A percentile compares a stretch with the other conserved stretches of the same genome.
Conservation (phyloP, 2,888 invertebrate genomes). For the Watsonalla cultraria region DNA sequence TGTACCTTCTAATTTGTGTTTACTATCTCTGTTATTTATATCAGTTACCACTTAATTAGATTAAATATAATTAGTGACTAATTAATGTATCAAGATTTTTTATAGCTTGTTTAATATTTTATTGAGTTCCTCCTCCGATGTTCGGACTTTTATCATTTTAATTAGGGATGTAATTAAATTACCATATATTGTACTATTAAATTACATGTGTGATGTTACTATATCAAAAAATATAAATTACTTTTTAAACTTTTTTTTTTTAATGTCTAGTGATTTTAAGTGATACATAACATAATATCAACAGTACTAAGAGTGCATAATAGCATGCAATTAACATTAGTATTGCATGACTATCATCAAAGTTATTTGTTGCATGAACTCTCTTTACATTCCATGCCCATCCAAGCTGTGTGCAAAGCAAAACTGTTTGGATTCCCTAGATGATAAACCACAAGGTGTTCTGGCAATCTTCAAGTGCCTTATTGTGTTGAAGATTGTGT, state of each 20-base stretch:
- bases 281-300: background rate
- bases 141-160: too few species aligned
- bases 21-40: slow-evolving; percentile 6
- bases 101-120: too few species aligned
- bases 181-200: too few species aligned
- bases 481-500: background rate
- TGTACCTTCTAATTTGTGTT: slow-evolving; percentile 12
- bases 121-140: too few species aligned
- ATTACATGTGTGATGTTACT: too few species aligned
- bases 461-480: background rate
- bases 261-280: too few species aligned
- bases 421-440: background rate
- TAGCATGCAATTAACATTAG: background rate
- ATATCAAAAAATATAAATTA: too few species aligned
- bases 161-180: too few species aligned
- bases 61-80: slow-evolving; percentile 1
- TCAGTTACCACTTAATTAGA: slow-evolving; percentile 2
- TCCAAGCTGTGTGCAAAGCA: background rate
- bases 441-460: background rate
- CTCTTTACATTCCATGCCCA: background rate
- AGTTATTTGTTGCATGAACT: background rate
- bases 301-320: background rate
- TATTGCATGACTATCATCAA: background rate
- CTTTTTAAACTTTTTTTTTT: too few species aligned
- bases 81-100: background rate